phyloP scores from a whole-genome alignment of 2,888 invertebrate species.

The Griposia aprilina region DNA sequence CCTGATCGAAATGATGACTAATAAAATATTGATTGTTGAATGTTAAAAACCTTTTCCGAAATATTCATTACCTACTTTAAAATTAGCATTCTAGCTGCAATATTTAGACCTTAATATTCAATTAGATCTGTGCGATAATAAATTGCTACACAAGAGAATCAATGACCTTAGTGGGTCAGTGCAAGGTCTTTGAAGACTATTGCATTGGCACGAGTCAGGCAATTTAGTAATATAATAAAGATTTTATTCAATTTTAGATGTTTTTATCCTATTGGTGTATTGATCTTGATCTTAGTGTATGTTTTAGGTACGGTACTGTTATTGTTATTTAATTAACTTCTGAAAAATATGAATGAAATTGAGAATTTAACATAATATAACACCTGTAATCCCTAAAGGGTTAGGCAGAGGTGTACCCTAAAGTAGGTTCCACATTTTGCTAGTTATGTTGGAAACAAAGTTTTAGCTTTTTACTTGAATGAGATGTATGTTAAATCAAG shows the following conservation, averaged over 20 bases:
- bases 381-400: background rate
- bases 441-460: background rate
- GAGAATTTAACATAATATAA: background rate
- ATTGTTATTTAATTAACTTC: background rate
- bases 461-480: background rate
- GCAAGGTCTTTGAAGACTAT: conserved; percentile 42
- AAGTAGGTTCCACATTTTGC: background rate
- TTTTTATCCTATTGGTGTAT: conserved; percentile 1
- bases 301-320: background rate
- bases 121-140: conserved; percentile 3
- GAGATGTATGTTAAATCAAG: background rate
- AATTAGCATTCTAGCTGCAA: background rate
- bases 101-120: background rate
- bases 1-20: background rate
- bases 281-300: background rate
- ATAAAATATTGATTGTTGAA: background rate
- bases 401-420: background rate
- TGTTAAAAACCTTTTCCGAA: background rate
- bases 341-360: background rate
- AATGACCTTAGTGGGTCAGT: conserved; percentile 49
- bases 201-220: conserved; percentile 37
- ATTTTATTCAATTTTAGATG: conserved; percentile 26
- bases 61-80: background rate
- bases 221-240: conserved; percentile 9
- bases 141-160: conserved; percentile 47